Base-by-base conservation (phyloP, 1,140 invertebrate species). In the Drosophila parvula region DNA sequence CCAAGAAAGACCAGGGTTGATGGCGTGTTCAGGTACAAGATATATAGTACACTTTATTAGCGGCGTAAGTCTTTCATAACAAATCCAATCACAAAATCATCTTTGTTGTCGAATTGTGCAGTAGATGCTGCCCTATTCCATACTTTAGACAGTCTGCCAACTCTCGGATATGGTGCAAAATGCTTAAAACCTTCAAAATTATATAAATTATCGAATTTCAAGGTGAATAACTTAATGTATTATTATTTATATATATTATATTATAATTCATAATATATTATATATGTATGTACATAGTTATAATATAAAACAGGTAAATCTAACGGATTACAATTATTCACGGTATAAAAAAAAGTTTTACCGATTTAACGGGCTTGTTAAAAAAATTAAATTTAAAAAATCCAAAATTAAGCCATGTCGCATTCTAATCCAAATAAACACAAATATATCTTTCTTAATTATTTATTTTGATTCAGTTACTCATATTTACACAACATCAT, bases 401-500 rank as follows among this genome's bases (percentile, higher is more conserved):
- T 32, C 6, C 12, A 7, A 34, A 34, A 16, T 11, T 9, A 32
- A 16, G 47, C 8, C 9, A 9, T 9, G 7, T n/a, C n/a, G 8
- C 0, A 11, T 11, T 16, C 34, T 51, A 9, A 1, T 12, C 11
- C 7, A 36, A 6, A 18, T 51, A 36, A 14, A 14, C 16, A 7
- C 5, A 53, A 14, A 8, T 34, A 8, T 22, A 22, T 16, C 2
- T 22, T 53, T 5, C 18, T 14, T 22, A 53, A 10, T 5, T 38
- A 36, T 38, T 10, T 53, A 53, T 55, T 55, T 55, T 55, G 34
- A 55, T 55, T 55, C 11, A n/a, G 27, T 22, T 53, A n/a, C 50
- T 36, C 18, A 38, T n/a, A 53, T 53, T 22, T 53, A 53, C 51
- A 53, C 51, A 53, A 8, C 18, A 16, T 12, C 14, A 4, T 51